phyloP scores from a whole-genome alignment of 1,140 invertebrate species.

The Bursaphelenchus mucronatus region DNA sequence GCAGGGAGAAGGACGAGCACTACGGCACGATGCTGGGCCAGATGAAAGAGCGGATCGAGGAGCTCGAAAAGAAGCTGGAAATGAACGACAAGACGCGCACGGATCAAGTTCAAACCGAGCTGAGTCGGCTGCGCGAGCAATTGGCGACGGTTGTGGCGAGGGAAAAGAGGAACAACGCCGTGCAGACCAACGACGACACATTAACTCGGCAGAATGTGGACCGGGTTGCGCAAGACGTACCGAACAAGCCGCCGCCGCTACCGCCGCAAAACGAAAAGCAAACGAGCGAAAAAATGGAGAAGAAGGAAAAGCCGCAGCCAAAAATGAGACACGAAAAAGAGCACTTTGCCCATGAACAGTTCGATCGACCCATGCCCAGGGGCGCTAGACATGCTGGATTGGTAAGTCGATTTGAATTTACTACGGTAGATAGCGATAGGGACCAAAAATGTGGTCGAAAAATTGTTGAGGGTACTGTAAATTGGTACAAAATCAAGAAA shows the following conservation, averaged over 20 bases:
- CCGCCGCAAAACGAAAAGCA: constrained; percentile 28
- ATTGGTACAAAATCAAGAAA: too few relatives aligned
- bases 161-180: not conserved
- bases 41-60: constrained; percentile 50
- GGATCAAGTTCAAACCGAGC: too few relatives aligned
- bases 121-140: too few relatives aligned
- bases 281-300: not conserved
- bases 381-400: constrained; percentile 21
- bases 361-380: constrained; percentile 8
- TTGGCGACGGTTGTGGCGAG: too few relatives aligned
- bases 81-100: not conserved
- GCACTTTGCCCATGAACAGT: constrained; percentile 1
- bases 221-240: constrained; percentile 22
- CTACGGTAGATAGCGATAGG: too few relatives aligned
- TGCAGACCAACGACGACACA: constrained; percentile 8
- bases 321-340: not conserved
- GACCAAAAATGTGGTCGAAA: too few relatives aligned
- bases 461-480: too few relatives aligned
- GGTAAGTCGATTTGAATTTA: constrained; percentile 3
- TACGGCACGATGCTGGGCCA: constrained; percentile 46
- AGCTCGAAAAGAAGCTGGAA: constrained; percentile 51
- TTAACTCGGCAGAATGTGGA: not conserved
- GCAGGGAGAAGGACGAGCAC: constrained; percentile 51
- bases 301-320: not conserved
- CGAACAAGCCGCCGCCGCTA: constrained; percentile 13